Percentiles rank a stretch among this genome's conserved stretches.
These are phyloP conservation scores for Aurelia coerulea DNA, from an alignment of 30 jellyfish, hydroid and myxozoan species.

Conservation along the genomic window DNA sequence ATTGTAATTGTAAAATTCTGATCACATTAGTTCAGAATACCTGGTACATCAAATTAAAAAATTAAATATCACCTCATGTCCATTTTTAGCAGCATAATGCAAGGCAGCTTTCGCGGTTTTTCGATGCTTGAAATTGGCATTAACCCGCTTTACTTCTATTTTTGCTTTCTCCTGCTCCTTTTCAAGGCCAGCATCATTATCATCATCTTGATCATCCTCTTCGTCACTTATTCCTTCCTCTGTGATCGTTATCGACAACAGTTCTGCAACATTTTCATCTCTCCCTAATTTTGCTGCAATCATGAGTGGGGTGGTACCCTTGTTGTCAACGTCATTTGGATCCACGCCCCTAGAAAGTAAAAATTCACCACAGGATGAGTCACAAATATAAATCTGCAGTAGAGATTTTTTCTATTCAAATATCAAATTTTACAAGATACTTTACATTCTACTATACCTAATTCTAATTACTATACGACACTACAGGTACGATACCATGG, in stretches of 20 bases:
- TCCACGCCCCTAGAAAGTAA: constrained; percentile 70
- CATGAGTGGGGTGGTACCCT: constrained; percentile 75
- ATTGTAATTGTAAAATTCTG: too few relatives aligned
- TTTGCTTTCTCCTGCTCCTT: constrained; percentile 1
- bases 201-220: constrained; percentile 29
- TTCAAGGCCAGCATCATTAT: constrained; percentile 28
- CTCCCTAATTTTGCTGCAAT: constrained; percentile 84
- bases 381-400: too few relatives aligned
- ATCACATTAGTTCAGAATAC: too few relatives aligned
- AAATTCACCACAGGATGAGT: too few relatives aligned
- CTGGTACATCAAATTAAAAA: too few relatives aligned
- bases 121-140: constrained; percentile 58
- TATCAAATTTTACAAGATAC: too few relatives aligned
- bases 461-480: too few relatives aligned
- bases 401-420: too few relatives aligned
- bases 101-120: constrained; percentile 57
- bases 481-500: too few relatives aligned
- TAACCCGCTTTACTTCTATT: constrained; percentile 11
- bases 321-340: constrained; percentile 52
- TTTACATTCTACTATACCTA: too few relatives aligned
- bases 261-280: constrained; percentile 52
- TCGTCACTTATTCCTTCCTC: constrained; percentile 35
- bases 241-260: constrained; percentile 12
- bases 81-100: constrained; percentile 83
- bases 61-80: constrained; percentile 70